phyloP scores from a whole-genome alignment of 1,140 invertebrate genomes.

The Ditylenchus dipsaci region DNA sequence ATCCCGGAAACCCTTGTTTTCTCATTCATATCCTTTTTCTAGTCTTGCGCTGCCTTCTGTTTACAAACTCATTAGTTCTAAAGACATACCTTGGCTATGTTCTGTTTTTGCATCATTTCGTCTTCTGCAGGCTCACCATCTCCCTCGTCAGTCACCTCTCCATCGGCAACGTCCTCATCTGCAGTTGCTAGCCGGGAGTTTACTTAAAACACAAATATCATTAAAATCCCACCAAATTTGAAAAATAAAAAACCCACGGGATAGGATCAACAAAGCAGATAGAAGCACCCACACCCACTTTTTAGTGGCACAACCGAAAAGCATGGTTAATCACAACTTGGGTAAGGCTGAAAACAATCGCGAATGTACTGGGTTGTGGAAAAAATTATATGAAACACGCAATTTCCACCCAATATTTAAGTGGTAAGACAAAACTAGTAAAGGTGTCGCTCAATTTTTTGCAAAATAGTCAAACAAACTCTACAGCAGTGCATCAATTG shows the following conservation, averaged over 20 bases:
- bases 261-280: neutral
- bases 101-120: constrained; percentile 8
- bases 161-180: constrained; percentile 21
- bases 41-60: too few species aligned
- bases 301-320: too few species aligned
- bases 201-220: neutral
- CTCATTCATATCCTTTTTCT: too few species aligned
- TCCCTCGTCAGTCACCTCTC: constrained; percentile 21
- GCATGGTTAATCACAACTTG: too few species aligned
- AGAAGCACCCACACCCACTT: neutral
- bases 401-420: too few species aligned
- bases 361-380: too few species aligned
- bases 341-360: too few species aligned
- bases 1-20: too few species aligned
- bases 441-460: too few species aligned
- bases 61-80: too few species aligned
- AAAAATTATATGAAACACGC: too few species aligned
- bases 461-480: neutral
- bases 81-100: constrained; percentile 13
- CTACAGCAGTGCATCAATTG: neutral
- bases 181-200: constrained; percentile 5
- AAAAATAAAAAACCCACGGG: neutral
- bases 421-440: too few species aligned
- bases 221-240: neutral
- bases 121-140: constrained; percentile 12